phyloP scores from a whole-genome alignment of 1,140 invertebrate species.

The Globodera ellingtonae region DNA sequence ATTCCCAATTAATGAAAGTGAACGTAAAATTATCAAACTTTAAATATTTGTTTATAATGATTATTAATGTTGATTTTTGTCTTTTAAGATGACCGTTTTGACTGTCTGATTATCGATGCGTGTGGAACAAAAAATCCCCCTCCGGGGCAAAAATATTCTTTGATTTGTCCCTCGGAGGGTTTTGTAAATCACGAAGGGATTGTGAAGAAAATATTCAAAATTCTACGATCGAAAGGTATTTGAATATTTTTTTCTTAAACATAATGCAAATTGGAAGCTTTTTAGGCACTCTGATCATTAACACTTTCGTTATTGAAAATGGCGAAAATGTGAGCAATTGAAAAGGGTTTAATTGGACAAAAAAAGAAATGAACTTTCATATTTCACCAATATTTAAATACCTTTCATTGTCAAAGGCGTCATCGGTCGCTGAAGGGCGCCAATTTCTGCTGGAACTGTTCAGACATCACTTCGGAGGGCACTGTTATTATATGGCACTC shows the following conservation, averaged over 20 bases:
- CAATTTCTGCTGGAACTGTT: constrained; percentile 27
- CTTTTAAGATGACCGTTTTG: constrained; percentile 19
- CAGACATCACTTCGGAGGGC: constrained; percentile 14
- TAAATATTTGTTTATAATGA: too few species aligned
- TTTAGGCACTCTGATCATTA: constrained; percentile 23
- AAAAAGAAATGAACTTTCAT: not conserved
- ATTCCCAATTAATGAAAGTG: too few species aligned
- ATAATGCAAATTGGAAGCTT: not conserved
- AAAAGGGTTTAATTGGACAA: not conserved
- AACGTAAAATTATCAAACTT: too few species aligned
- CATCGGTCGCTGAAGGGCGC: not conserved
- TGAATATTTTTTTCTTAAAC: not conserved
- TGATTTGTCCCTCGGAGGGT: constrained; percentile 12
- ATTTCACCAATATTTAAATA: too few species aligned
- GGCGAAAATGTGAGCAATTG: constrained; percentile 1
- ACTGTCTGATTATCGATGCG: constrained; percentile 21
- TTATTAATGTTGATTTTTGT: not conserved
- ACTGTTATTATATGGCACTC: constrained; percentile 15
- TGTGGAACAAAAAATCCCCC: not conserved
- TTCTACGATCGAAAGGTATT: constrained; percentile 13
- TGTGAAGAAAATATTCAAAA: constrained; percentile 23
- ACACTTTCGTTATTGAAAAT: constrained; percentile 15
- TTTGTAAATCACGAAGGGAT: constrained; percentile 14
- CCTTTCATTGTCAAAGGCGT: not conserved
- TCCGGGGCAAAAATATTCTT: not conserved